Percentiles rank a stretch among this genome's conserved stretches.
Conservation (phyloP, 2,113 vertebrate genomes). For the Oncorhynchus gorbuscha region DNA sequence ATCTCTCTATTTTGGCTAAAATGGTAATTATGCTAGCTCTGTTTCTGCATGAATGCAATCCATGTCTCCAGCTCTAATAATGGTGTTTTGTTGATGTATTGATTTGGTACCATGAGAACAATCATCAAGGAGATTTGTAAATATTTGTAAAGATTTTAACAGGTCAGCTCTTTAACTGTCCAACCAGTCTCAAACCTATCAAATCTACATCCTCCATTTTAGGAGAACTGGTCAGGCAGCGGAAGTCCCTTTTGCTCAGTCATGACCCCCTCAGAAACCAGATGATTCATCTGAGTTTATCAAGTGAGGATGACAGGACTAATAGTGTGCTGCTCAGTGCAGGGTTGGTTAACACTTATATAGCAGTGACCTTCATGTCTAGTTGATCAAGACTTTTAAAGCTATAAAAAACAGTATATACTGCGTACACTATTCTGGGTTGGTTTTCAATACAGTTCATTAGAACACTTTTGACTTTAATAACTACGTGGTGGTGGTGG, state of each 20-base stretch:
- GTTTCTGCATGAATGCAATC: no score
- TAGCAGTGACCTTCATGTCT: no score
- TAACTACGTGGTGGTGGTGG: no score
- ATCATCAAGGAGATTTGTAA: constrained; percentile 5
- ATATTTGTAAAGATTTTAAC: not conserved
- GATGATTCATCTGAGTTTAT: not conserved
- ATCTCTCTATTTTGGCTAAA: no score
- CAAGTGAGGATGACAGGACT: not conserved
- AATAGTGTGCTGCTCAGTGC: no score
- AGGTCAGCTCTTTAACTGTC: not conserved
- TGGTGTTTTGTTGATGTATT: not conserved
- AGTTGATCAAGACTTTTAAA: no score
- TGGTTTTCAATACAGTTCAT: no score
- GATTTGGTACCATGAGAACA: constrained; percentile 7
- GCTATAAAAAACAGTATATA: no score
- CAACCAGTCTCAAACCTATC: not conserved
- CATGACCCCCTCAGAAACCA: not conserved
- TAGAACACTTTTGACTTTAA: no score
- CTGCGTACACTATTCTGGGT: no score
- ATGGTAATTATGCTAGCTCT: no score
- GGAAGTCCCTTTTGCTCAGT: not conserved
- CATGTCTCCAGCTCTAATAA: not conserved
- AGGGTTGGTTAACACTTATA: no score
- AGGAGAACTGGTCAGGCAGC: not conserved
- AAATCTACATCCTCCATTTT: not conserved